phyloP scores from a whole-genome alignment of 2,888 invertebrate species.

The Capitulum mitella region DNA sequence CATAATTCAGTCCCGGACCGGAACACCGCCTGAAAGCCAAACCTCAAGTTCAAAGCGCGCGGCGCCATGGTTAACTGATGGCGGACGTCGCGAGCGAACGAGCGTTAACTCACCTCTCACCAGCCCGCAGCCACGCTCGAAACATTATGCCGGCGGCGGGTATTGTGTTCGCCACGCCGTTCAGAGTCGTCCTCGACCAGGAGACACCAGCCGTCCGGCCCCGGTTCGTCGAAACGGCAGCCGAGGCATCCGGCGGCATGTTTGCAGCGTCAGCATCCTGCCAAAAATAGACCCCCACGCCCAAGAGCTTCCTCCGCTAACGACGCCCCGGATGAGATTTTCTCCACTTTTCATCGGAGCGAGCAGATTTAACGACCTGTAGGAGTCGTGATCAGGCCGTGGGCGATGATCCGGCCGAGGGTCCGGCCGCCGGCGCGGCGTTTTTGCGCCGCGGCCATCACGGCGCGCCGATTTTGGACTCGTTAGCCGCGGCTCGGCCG shows the following conservation, averaged over 20 bases:
- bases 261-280: neutral
- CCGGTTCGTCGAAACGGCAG: no score
- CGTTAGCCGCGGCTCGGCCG: no score
- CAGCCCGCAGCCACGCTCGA: no score
- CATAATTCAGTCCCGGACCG: neutral
- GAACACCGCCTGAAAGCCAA: neutral
- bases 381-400: neutral
- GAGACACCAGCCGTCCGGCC: no score
- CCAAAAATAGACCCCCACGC: neutral
- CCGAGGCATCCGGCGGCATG: neutral
- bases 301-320: neutral
- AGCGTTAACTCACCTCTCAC: no score
- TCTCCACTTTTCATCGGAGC: neutral
- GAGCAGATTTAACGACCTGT: neutral
- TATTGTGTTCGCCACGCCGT: neutral
- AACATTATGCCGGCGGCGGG: no score
- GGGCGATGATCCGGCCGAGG: neutral
- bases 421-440: neutral
- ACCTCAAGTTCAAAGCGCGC: no score
- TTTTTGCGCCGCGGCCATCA: neutral
- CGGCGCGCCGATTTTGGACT: no score
- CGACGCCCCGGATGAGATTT: neutral
- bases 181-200: neutral
- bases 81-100: no score
- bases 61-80: neutral